Evolutionary conservation across 2,113 vertebrate species (phyloP).

Genomic region (Morphnarchus princeps): DNA sequence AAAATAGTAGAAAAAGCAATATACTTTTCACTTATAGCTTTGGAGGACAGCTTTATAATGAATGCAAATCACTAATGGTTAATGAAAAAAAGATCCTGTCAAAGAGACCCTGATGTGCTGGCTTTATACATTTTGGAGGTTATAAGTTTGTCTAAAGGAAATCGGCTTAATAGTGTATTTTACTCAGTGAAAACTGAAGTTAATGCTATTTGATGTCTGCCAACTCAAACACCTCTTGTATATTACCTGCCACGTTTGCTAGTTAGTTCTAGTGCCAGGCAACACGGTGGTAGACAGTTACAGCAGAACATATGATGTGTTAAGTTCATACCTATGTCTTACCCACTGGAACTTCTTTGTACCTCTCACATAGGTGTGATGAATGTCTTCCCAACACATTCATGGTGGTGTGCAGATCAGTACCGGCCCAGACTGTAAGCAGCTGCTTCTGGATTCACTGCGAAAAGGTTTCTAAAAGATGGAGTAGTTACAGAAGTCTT

Average conservation of each 20-base stretch:
- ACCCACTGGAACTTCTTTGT: neutral
- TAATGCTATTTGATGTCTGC: neutral
- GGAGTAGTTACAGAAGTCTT: neutral
- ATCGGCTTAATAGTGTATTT: neutral
- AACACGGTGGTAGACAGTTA: fast-evolving
- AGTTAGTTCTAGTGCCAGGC: neutral
- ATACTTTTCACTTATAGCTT: neutral
- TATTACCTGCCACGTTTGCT: neutral
- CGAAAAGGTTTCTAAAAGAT: neutral
- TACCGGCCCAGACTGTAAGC: neutral
- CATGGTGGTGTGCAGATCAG: neutral
- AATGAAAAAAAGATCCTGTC: neutral
- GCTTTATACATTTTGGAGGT: neutral
- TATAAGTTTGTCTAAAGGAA: neutral
- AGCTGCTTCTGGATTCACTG: neutral
- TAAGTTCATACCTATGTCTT: neutral
- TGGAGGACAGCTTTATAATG: neutral
- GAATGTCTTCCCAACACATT: neutral
- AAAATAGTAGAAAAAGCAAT: neutral
- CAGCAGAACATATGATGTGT: neutral
- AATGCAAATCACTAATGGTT: neutral
- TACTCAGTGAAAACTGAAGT: neutral
- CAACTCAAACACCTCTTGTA: neutral
- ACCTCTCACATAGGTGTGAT: neutral
- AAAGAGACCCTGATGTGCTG: neutral